Percentiles rank a stretch among this genome's conserved stretches.
These are phyloP conservation scores for Marasmarcha lunaedactyla DNA, from an alignment of 2,888 invertebrate genomes.

Conservation along the genomic window DNA sequence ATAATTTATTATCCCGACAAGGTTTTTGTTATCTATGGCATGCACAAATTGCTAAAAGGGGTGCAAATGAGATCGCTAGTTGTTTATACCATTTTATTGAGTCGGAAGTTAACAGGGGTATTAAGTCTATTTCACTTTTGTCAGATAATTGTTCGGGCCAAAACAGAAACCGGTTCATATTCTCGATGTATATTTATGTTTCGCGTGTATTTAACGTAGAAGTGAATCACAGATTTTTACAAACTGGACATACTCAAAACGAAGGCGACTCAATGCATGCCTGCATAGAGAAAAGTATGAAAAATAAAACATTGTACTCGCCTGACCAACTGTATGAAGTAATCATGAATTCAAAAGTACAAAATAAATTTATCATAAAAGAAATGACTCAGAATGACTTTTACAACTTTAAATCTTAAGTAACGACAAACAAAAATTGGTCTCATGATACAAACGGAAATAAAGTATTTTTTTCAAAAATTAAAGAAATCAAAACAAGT, in stretches of 20 bases:
- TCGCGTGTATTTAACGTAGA: too few relatives aligned
- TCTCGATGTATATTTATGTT: neutral
- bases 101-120: neutral
- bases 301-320: constrained; percentile 5
- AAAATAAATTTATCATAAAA: constrained; percentile 3
- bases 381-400: constrained; percentile 5
- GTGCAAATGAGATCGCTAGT: too few relatives aligned
- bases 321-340: constrained; percentile 6
- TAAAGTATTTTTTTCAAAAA: constrained; percentile 3
- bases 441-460: constrained; percentile 3
- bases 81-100: too few relatives aligned
- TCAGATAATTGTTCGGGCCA: too few relatives aligned
- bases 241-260: constrained; percentile 3
- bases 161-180: neutral
- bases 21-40: too few relatives aligned
- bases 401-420: constrained; percentile 5
- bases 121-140: too few relatives aligned
- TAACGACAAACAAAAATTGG: constrained; percentile 4
- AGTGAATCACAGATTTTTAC: neutral
- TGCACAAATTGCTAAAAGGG: too few relatives aligned
- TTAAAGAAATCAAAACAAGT: neutral
- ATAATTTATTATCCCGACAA: too few relatives aligned
- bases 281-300: constrained; percentile 5
- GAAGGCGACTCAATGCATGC: constrained; percentile 7
- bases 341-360: constrained; percentile 4